Base-by-base conservation (phyloP, 1,140 invertebrate genomes). In the Drosophila punjabiensis region DNA sequence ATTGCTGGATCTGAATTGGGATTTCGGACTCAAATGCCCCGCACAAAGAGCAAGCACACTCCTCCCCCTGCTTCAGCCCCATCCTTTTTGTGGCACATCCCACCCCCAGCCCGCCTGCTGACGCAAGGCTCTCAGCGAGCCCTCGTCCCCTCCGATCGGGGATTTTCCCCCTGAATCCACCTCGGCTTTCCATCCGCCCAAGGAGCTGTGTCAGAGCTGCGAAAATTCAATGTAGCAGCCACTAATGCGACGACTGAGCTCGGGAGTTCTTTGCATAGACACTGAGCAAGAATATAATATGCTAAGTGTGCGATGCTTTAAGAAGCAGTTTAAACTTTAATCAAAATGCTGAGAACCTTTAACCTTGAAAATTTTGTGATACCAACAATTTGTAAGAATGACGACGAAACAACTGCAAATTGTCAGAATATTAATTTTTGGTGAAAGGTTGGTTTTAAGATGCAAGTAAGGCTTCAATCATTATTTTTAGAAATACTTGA, bases 1-100 rank as follows among this genome's bases (percentile, higher is more conserved):
- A 92, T 92, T 92, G 91, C 83, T 87, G 85, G 86, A 77, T 91
- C 85, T 79, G 85, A 85, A 89, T 82, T 90, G 85, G 85, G 85
- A 89, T 89, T 89, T 89, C 55, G 37, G 81, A 89, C 85, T 89
- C 81, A 78, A 88, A 84, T 89, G 84, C 81, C 77, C 78, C 61
- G 74, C 81, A 85, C 82, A 82, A 79, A 81, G 59, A 76, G 53
- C 58, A 63, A 50, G 45, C 63, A 52, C 62, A 33, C 30, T 47
- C 9, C 50, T 11, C 37, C 43, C 43, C 33, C 47, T 43, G 47
- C n/a, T 20, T 24, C 18, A 56, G 28, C 32, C 41, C 30, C 48
- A 68, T 60, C 58, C 76, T 68, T 52, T 32, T 35, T 30, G 63
- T 52, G 33, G 55, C 48, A 35, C 39, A 70, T 35, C n/a, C 55